These are phyloP conservation scores for Peromyscus maniculatus DNA, from an alignment of 2,113 vertebrate species.

Conservation along the genomic window DNA sequence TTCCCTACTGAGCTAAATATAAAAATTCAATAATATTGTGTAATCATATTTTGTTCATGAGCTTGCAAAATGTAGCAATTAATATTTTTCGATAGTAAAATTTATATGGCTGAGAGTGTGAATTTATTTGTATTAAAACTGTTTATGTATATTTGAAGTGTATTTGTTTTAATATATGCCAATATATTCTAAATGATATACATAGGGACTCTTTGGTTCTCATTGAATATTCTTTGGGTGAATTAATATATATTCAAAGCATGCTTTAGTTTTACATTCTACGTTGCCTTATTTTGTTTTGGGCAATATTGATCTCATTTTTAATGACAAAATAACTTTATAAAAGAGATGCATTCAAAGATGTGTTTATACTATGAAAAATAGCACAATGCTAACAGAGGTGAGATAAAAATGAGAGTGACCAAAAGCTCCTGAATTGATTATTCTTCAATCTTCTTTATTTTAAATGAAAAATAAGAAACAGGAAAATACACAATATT, in stretches of 20 bases:
- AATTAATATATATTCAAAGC: constrained; percentile 33
- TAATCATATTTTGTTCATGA: constrained; percentile 61
- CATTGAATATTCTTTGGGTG: constrained; percentile 2
- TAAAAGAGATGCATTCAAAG: not conserved
- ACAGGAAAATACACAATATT: not conserved
- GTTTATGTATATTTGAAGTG: not conserved
- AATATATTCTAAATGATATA: constrained; percentile 22
- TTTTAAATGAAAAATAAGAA: not conserved
- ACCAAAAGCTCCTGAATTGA: not conserved
- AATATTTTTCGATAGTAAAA: constrained; percentile 45
- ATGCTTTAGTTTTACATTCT: constrained; percentile 34
- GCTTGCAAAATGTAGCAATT: constrained; percentile 52
- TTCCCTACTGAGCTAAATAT: constrained; percentile 53
- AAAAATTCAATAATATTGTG: constrained; percentile 54
- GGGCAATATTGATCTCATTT: not conserved
- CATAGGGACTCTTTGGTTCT: not conserved
- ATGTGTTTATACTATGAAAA: not conserved
- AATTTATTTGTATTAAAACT: not conserved
- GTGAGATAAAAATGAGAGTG: not conserved
- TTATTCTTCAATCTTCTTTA: not conserved
- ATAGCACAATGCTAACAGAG: not conserved
- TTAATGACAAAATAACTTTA: constrained; percentile 8
- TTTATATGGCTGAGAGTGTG: not conserved
- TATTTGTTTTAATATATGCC: not conserved
- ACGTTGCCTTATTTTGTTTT: not conserved